Percentiles rank a stretch among this genome's conserved stretches.
These are phyloP conservation scores for Petaurus breviceps DNA, from an alignment of 2,113 vertebrate species.

Conservation along the genomic window DNA sequence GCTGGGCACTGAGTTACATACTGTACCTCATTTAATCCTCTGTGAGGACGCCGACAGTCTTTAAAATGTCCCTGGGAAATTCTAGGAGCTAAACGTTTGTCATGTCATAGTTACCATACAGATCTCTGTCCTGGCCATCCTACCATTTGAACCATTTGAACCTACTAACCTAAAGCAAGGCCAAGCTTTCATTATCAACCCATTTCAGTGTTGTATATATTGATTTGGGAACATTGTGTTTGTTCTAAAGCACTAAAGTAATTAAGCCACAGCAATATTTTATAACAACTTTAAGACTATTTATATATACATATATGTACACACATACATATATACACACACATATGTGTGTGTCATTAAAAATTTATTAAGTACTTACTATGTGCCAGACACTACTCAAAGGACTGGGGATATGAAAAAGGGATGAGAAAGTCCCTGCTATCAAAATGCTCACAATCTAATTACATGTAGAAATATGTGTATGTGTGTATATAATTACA, in stretches of 20 bases:
- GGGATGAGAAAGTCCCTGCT: too few species aligned
- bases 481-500: background rate
- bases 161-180: constrained; percentile 23
- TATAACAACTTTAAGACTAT: background rate
- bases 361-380: too few species aligned
- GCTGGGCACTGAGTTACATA: too few species aligned
- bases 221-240: background rate
- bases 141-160: background rate
- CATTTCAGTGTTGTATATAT: background rate
- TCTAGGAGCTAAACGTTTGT: background rate
- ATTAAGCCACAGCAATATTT: background rate
- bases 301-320: background rate
- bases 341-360: too few species aligned
- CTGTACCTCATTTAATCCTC: too few species aligned
- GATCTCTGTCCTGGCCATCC: background rate
- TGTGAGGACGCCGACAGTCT: background rate
- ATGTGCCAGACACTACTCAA: too few species aligned
- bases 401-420: too few species aligned
- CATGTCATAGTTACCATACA: background rate
- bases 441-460: too few species aligned
- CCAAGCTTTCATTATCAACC: background rate
- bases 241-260: background rate
- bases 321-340: too few species aligned
- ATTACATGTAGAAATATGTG: background rate
- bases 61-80: constrained; percentile 16